Conservation (phyloP, 2,888 invertebrate species). For the Thereva nobilitata region DNA sequence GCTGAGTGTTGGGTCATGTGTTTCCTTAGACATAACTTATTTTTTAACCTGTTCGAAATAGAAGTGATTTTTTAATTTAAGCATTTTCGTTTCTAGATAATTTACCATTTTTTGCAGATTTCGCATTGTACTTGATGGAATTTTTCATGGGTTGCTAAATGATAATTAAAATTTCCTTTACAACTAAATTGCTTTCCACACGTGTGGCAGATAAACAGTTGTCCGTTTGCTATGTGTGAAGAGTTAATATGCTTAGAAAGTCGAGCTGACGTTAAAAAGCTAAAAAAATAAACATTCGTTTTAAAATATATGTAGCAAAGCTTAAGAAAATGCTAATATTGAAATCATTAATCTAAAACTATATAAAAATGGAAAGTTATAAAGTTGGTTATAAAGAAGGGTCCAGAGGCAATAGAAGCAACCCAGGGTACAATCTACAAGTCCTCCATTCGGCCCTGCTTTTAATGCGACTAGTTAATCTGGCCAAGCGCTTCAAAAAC, state of each 20-base stretch:
- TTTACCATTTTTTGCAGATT: conserved; percentile 43
- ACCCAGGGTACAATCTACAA: too few species aligned
- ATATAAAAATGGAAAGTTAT: neutral
- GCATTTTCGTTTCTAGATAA: neutral
- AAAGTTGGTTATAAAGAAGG: too few species aligned
- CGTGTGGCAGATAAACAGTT: conserved; percentile 42
- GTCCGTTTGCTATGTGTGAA: conserved; percentile 37
- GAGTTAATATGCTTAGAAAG: conserved; percentile 41
- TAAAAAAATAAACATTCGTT: neutral
- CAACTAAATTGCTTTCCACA: conserved; percentile 44
- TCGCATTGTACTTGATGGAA: conserved; percentile 44
- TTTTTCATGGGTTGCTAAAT: conserved; percentile 44
- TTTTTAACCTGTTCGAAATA: conserved; percentile 40
- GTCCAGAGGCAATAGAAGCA: too few species aligned
- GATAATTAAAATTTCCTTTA: conserved; percentile 44
- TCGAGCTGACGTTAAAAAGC: conserved; percentile 40
- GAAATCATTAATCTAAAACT: neutral
- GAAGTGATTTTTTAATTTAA: neutral
- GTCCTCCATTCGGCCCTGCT: too few species aligned
- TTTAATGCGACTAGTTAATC: too few species aligned
- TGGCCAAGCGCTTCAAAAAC: too few species aligned
- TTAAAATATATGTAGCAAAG: neutral
- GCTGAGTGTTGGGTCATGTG: conserved; percentile 43
- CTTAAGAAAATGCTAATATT: neutral
- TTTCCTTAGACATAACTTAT: conserved; percentile 43